Base-by-base conservation (phyloP, 1,140 invertebrate species). In the Leptinotarsa defecta region DNA sequence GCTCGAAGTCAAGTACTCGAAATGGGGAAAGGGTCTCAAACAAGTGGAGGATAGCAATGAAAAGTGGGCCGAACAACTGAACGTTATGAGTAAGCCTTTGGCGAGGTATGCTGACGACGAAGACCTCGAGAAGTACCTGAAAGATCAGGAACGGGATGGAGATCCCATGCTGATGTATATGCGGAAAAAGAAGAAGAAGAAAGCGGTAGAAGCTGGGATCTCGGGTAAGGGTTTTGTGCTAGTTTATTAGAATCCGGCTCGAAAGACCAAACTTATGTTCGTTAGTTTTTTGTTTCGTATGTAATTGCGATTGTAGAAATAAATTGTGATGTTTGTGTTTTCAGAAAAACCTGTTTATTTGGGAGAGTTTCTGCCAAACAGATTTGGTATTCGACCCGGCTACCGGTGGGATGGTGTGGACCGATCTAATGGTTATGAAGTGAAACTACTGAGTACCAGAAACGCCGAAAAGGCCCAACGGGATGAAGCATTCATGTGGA, bases 321-420 rank as follows among this genome's bases (percentile, higher is more conserved):
- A n/a, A n/a, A n/a, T n/a, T n/a, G n/a, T n/a, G n/a, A n/a, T n/a
- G n/a, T n/a, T n/a, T n/a, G n/a, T n/a, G n/a, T n/a, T n/a, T n/a
- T 79, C 81, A 49, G 91, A 87, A 73, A 88, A 87, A 85, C 95
- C 93, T 19, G 86, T 86, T 19, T 98, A 97, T 83, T 89, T 92
- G 82, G 96, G 96, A 3, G 90, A 92, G 34, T 94, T 88, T 79
- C 92, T 93, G 57, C 95, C 95, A 61, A 99, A 99, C 88, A 90
- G 98, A 13, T 99, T 93, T 87, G 91, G 92, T 57, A 97, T 99
- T 75, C 86, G 88, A 68, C 98, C 98, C 1, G 98, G 98, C 0
- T 93, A 97, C 86, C 88, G 96, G 52, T 99, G 98, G 98, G 98
- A 99, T 86, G 98, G 98, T 1, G 97, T 99, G 0, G 96, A 99